phyloP scores from a whole-genome alignment of 2,113 vertebrate species.

The Dascyllus trimaculatus region DNA sequence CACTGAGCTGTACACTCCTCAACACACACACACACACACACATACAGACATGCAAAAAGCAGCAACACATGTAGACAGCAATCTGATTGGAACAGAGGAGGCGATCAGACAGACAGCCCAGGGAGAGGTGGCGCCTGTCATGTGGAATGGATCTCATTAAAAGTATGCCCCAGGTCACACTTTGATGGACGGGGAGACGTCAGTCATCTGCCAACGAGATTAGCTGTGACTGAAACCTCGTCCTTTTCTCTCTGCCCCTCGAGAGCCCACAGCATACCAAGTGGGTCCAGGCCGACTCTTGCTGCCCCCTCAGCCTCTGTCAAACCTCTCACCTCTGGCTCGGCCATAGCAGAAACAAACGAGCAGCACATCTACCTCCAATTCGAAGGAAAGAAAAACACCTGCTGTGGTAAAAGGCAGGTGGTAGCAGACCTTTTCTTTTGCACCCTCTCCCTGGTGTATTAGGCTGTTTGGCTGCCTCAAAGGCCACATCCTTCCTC shows the following conservation, averaged over 20 bases:
- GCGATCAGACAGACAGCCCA: constrained; percentile 75
- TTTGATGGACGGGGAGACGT: constrained; percentile 85
- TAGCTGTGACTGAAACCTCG: constrained; percentile 68
- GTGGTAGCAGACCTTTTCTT: constrained; percentile 47
- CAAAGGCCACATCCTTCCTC: constrained; percentile 18
- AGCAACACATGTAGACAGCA: constrained; percentile 75
- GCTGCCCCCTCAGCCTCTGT: constrained; percentile 49
- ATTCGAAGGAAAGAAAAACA: constrained; percentile 29
- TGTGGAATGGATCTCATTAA: constrained; percentile 87
- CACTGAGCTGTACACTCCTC: constrained; percentile 1
- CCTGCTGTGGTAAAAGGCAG: constrained; percentile 65
- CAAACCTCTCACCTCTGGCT: constrained; percentile 65
- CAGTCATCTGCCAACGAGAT: constrained; percentile 83
- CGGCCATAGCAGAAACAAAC: constrained; percentile 62
- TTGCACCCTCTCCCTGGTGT: constrained; percentile 19
- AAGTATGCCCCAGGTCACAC: constrained; percentile 84
- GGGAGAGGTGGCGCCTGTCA: constrained; percentile 80
- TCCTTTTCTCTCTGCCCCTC: constrained; percentile 62
- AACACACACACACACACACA: constrained; percentile 31
- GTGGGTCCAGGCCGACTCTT: constrained; percentile 59
- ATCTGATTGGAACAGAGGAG: constrained; percentile 66
- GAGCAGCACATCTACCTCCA: constrained; percentile 35
- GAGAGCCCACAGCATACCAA: constrained; percentile 74
- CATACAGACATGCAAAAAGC: constrained; percentile 54
- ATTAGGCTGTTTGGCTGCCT: constrained; percentile 16